phyloP scores from a whole-genome alignment of 2,888 invertebrate species.

The Chrysotoxum bicinctum region DNA sequence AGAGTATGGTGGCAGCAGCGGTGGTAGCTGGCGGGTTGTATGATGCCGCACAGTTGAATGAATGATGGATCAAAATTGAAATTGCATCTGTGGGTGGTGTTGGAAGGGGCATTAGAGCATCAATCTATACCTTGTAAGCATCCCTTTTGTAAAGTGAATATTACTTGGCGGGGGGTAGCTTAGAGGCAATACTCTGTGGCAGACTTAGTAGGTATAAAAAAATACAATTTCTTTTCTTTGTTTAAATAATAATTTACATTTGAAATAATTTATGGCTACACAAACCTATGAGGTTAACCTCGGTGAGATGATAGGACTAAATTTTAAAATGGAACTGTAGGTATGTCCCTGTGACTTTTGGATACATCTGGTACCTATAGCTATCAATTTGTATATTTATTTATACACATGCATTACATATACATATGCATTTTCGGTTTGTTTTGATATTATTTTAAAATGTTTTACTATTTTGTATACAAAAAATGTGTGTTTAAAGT shows the following conservation, averaged over 20 bases:
- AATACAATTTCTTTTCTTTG: slow-evolving; percentile 33
- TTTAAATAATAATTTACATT: slow-evolving; percentile 28
- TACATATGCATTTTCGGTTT: not conserved
- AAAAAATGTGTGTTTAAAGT: not conserved
- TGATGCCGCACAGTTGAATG: slow-evolving; percentile 56
- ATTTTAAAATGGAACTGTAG: not conserved
- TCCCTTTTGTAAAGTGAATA: slow-evolving; percentile 45
- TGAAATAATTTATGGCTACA: not conserved
- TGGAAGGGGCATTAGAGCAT: not conserved
- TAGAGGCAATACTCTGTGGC: not conserved
- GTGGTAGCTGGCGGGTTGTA: not conserved
- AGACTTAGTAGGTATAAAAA: not conserved
- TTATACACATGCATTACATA: not conserved
- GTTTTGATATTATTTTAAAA: slow-evolving; percentile 17
- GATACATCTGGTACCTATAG: not conserved
- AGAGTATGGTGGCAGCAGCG: not conserved
- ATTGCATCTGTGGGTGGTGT: slow-evolving; percentile 28
- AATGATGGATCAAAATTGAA: slow-evolving; percentile 63
- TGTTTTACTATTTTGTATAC: slow-evolving; percentile 28
- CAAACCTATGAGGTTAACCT: not conserved
- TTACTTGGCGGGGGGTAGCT: slow-evolving; percentile 11
- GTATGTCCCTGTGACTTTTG: not conserved
- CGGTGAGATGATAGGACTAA: not conserved
- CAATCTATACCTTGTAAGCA: slow-evolving; percentile 14
- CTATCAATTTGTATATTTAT: not conserved